Percentiles rank a stretch among this genome's conserved stretches.
Evolutionary conservation across 2,797 vertebrate species (phyloP).

Genomic region (Syncerus caffer): DNA sequence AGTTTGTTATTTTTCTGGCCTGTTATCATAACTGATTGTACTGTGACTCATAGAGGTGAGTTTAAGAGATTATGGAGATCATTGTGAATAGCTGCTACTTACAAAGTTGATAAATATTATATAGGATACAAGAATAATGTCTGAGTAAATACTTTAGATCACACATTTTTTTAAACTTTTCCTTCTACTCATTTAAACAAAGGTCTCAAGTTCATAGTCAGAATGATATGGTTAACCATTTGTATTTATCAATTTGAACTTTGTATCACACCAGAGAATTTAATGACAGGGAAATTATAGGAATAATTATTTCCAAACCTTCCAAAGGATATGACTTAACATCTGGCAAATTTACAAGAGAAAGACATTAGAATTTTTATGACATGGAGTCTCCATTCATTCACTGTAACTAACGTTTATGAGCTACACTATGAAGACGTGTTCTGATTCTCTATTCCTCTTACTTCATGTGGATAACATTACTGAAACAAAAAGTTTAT

Average conservation of each 20-base stretch:
- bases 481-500: neutral
- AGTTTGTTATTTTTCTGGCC: neutral
- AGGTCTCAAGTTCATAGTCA: neutral
- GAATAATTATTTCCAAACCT: slow-evolving; percentile 71
- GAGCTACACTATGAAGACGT: slow-evolving; percentile 6
- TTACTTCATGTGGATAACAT: neutral
- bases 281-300: slow-evolving; percentile 64
- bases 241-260: slow-evolving; percentile 55
- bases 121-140: neutral
- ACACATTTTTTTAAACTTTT: neutral
- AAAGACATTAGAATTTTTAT: slow-evolving; percentile 73
- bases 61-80: neutral
- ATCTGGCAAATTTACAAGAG: slow-evolving; percentile 75
- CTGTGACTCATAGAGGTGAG: neutral
- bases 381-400: slow-evolving; percentile 44
- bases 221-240: neutral
- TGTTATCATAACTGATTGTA: neutral
- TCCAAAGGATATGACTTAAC: slow-evolving; percentile 61
- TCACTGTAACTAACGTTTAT: slow-evolving; percentile 64
- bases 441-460: neutral
- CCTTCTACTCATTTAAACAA: neutral
- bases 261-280: slow-evolving; percentile 21
- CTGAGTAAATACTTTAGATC: neutral
- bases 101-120: neutral
- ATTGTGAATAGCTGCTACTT: neutral